Evolutionary conservation across 1,140 invertebrate species (phyloP), one percentile per base, ranked within the genome.

Genomic region (Meloidogyne chitwoodi): DNA sequence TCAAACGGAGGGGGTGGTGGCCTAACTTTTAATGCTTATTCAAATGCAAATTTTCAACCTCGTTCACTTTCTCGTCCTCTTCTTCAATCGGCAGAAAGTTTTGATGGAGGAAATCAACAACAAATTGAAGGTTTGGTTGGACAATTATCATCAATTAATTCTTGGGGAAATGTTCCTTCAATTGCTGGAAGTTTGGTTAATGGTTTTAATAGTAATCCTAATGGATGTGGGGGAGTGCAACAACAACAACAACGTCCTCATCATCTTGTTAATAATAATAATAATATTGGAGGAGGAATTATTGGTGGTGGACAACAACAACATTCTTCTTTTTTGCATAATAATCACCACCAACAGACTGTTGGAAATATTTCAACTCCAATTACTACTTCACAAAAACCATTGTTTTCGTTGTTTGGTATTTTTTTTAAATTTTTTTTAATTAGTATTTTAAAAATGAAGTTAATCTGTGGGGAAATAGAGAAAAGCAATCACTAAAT

Each of bases 51-150:
- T 31, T 73, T 73, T 14, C 41, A 73, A 26, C 29, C 44, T 29
- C 71, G 71, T 11, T 24, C 71, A 41, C 41, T 12, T 31, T 73
- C 71, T 22, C 71, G 71, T 27, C 56, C 71, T 22, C 38, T 61
- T 19, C 44, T 73, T 44, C 69, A 71, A 34, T 61, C 44, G n/a
- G 38, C 38, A 12, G 70, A 73, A 19, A 73, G 71, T 73, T 73
- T 73, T 73, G 71, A 73, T 16, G 56, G 29, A 19, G 65, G 65
- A n/a, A 67, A 61, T 48, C 24, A 26, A 27, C 41, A 62, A 48
- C 22, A 24, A 41, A 14, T 61, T 19, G 71, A 34, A 14, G 19
- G 29, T 41, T 12, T 12, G 27, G 22, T n/a, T 72, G 69, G 31
- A 62, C 69, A 72, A 48, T n/a, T 27, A 56, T 48, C 16, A 19